Evolutionary conservation across 2,888 invertebrate species (phyloP), one percentile per base, ranked within the genome.

Genomic region (Orgyia antiqua): DNA sequence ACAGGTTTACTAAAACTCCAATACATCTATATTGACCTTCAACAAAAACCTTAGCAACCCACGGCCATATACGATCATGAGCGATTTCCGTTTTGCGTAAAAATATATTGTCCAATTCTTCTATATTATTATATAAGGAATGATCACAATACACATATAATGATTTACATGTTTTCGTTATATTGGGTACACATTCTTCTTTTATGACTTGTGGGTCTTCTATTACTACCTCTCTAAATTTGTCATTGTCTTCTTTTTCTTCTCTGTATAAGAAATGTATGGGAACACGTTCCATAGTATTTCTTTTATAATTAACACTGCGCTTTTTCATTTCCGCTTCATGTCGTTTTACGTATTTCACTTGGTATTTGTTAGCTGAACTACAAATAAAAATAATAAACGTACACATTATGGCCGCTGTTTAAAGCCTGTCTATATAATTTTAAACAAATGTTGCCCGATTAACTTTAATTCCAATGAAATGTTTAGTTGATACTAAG

Each of bases 31-130:
- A 91, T 35, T 77, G 65, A 2, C 95, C 94, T 57, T 94, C 90
- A 1, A 88, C 78, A 65, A 89, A 93, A 29, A 95, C 78, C 51
- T 92, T 91, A 0, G 90, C 93, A 53, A 90, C 75, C 94, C 94
- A 95, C 0, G 94, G 93, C 88, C 91, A 90, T 36, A 73, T 59
- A 10, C 63, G 41, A 6, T 51, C 51, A 2, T 40, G 38, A 3
- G 39, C 29, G 4, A 33, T 36, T 29, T 61, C 55, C 1, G 57
- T 48, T 33, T 58, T 51, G 45, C 65, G 51, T 11, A 44, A 46
- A 10, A 55, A 63, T 11, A 63, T 25, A 29, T 63, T 72, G 50
- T 72, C 61, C 20, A 58, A 44, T 21, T 58, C 43, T 30, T 70
- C 68, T 29, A 74, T 74, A 38, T 76, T 56, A 15, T 76, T 76